Evolutionary conservation across 2,797 vertebrate species (phyloP).

Genomic region (Mormyrus proboscirostris): DNA sequence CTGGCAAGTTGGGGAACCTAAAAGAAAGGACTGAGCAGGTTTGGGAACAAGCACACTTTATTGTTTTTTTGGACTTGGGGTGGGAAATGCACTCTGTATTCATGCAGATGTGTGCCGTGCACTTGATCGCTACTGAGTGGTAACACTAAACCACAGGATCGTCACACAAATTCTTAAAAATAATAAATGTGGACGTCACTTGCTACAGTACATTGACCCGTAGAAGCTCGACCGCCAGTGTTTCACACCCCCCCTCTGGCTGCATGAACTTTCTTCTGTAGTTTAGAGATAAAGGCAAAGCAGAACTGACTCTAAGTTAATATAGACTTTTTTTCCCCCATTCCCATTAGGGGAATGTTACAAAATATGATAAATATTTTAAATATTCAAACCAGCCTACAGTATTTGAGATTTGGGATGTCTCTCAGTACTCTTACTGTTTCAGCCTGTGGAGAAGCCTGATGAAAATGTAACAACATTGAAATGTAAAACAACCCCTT

Average conservation of each 20-base stretch:
- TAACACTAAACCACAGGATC: background rate
- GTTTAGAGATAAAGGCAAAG: background rate
- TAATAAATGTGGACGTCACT: background rate
- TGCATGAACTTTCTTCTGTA: background rate
- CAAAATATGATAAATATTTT: constrained; percentile 19
- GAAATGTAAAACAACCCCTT: constrained; percentile 4
- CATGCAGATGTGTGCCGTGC: constrained; percentile 30
- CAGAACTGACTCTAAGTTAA: background rate
- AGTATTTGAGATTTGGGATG: background rate
- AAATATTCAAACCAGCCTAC: background rate
- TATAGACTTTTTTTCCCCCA: background rate
- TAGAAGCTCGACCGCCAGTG: background rate
- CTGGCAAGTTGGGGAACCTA: background rate
- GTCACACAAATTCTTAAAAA: background rate
- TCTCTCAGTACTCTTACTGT: background rate
- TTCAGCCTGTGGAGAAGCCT: background rate
- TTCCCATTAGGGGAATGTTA: background rate
- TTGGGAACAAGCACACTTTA: background rate
- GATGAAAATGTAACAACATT: constrained; percentile 5
- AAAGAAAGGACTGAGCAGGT: constrained; percentile 3
- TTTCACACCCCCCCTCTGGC: background rate
- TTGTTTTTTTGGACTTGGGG: constrained; percentile 20
- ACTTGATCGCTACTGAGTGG: background rate
- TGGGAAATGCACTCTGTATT: constrained; percentile 37
- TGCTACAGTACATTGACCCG: background rate